Percentiles rank a stretch among this genome's conserved stretches.
Evolutionary conservation across 1,140 invertebrate genomes (phyloP).

Genomic region (Asobara japonica): DNA sequence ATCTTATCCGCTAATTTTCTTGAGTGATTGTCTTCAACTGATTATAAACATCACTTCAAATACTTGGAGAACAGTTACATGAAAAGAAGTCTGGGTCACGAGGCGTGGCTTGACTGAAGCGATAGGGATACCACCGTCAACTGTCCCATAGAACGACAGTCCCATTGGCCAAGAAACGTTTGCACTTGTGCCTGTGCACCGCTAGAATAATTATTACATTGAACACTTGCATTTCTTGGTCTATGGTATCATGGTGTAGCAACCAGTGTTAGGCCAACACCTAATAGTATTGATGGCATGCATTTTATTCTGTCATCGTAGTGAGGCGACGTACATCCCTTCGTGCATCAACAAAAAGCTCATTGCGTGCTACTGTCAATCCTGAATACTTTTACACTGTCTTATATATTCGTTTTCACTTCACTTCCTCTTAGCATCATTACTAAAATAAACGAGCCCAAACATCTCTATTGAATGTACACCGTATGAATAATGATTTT

Average conservation of each 20-base stretch:
- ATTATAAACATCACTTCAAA: background rate
- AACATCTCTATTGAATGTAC: background rate
- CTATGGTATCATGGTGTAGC: background rate
- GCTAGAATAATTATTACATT: slow-evolving; percentile 64
- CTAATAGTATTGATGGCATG: background rate
- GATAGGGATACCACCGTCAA: slow-evolving; percentile 51
- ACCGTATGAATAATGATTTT: background rate
- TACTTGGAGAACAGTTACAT: slow-evolving; percentile 64
- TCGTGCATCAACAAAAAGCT: slow-evolving; percentile 9
- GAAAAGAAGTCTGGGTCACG: slow-evolving; percentile 67
- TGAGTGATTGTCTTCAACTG: background rate
- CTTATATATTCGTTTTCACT: slow-evolving; percentile 12
- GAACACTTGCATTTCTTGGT: slow-evolving; percentile 7
- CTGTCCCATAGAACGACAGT: slow-evolving; percentile 66
- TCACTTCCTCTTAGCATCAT: background rate
- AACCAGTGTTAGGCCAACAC: background rate
- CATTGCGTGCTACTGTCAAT: slow-evolving; percentile 9
- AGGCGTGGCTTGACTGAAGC: slow-evolving; percentile 62
- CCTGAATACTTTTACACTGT: background rate
- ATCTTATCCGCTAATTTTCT: background rate
- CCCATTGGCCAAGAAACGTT: slow-evolving; percentile 66
- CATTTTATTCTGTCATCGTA: slow-evolving; percentile 1
- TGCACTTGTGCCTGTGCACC: slow-evolving; percentile 48
- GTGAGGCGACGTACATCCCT: background rate
- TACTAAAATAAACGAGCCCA: background rate